Evolutionary conservation across 1,140 invertebrate species (phyloP).

Genomic region (Temnothorax curvispinosus): DNA sequence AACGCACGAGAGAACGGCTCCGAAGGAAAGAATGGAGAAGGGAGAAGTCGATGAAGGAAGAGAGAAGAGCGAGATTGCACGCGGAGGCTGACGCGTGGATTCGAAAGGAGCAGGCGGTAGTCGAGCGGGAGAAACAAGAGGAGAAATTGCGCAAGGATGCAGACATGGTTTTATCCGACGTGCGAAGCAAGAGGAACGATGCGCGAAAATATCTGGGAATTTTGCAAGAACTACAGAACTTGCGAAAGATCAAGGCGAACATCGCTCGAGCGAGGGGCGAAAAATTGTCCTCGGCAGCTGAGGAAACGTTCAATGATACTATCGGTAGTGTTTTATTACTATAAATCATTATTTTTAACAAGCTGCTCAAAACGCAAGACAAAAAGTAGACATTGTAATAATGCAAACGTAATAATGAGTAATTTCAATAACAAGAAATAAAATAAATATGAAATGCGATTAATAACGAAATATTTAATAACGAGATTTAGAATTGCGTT

Average conservation of each 20-base stretch:
- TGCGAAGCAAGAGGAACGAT: slow-evolving; percentile 89
- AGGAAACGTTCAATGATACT: slow-evolving; percentile 82
- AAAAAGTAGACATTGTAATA: not conserved
- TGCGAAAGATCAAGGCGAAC: slow-evolving; percentile 87
- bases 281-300: slow-evolving; percentile 82
- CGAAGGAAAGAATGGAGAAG: slow-evolving; percentile 82
- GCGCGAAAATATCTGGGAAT: slow-evolving; percentile 88
- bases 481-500: not conserved
- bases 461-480: not conserved
- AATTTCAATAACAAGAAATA: slow-evolving; percentile 24
- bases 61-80: slow-evolving; percentile 83
- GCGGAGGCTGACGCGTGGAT: slow-evolving; percentile 87
- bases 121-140: slow-evolving; percentile 88
- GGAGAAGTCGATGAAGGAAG: slow-evolving; percentile 81
- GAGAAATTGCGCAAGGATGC: slow-evolving; percentile 89
- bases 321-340: slow-evolving; percentile 75
- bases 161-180: slow-evolving; percentile 89
- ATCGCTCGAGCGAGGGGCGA: slow-evolving; percentile 88
- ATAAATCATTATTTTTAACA: not conserved
- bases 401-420: slow-evolving; percentile 24
- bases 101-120: slow-evolving; percentile 87
- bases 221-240: slow-evolving; percentile 87
- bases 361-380: not conserved
- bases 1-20: slow-evolving; percentile 86
- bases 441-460: slow-evolving; percentile 1